Conservation (phyloP, 1,140 invertebrate species). For the Aleiodes sp. region DNA sequence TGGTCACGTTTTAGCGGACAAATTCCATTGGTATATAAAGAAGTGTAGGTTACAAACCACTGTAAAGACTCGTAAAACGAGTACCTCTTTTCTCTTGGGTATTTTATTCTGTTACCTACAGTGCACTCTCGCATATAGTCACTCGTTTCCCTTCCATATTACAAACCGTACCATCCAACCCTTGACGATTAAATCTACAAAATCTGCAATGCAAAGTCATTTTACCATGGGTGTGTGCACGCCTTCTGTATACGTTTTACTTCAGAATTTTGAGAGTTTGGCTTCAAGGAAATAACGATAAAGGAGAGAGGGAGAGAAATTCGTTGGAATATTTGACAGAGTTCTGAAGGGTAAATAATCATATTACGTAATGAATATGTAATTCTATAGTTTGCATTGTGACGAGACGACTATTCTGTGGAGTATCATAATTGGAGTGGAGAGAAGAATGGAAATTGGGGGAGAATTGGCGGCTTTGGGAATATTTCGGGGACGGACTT, state of each 20-base stretch:
- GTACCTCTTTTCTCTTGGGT: conserved; percentile 18
- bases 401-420: too few relatives aligned
- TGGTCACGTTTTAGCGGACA: conserved; percentile 24
- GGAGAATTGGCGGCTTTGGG: too few relatives aligned
- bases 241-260: background rate
- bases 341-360: background rate
- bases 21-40: background rate
- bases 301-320: background rate
- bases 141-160: background rate
- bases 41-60: conserved; percentile 23
- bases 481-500: too few relatives aligned
- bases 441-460: too few relatives aligned
- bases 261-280: background rate
- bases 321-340: background rate
- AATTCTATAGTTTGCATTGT: too few relatives aligned
- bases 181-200: conserved; percentile 29
- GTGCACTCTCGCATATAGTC: too few relatives aligned
- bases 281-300: background rate
- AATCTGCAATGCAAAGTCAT: conserved; percentile 47
- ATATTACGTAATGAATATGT: too few relatives aligned
- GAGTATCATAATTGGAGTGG: too few relatives aligned
- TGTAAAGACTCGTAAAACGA: conserved; percentile 29
- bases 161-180: background rate
- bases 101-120: too few relatives aligned
- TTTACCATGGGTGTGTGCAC: background rate